A percentile compares a stretch with the other conserved stretches of the same genome.
Conservation (phyloP, 2,113 vertebrate species). For the Motacilla alba region DNA sequence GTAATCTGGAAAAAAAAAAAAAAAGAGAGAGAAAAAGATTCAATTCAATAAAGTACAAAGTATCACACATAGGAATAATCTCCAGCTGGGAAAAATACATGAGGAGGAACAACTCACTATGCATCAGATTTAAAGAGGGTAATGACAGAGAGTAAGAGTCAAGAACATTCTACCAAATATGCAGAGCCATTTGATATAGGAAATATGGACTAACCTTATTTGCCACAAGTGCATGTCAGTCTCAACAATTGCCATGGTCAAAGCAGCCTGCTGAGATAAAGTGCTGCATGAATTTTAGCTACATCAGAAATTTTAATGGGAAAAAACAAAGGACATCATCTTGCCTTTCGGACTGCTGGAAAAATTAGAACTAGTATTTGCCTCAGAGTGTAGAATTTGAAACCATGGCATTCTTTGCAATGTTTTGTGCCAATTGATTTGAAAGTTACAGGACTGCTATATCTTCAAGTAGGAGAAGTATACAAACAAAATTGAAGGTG, state of each 20-base stretch:
- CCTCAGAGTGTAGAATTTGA: not conserved
- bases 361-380: not conserved
- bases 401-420: not conserved
- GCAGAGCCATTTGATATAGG: not conserved
- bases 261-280: not conserved
- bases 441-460: not conserved
- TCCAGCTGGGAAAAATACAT: not conserved
- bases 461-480: not conserved
- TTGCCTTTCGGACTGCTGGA: not conserved
- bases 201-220: not conserved
- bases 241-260: not conserved
- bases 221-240: not conserved
- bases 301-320: not conserved
- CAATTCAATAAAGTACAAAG: slow-evolving; percentile 2
- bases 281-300: not conserved
- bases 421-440: not conserved
- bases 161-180: not conserved
- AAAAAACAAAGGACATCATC: not conserved
- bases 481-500: not conserved
- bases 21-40: not conserved
- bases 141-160: not conserved
- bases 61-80: not conserved
- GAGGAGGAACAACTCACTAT: not conserved
- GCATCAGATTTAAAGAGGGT: not conserved
- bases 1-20: not conserved